Conservation (phyloP, 2,888 invertebrate species). For the Parasteatoda lunata region DNA sequence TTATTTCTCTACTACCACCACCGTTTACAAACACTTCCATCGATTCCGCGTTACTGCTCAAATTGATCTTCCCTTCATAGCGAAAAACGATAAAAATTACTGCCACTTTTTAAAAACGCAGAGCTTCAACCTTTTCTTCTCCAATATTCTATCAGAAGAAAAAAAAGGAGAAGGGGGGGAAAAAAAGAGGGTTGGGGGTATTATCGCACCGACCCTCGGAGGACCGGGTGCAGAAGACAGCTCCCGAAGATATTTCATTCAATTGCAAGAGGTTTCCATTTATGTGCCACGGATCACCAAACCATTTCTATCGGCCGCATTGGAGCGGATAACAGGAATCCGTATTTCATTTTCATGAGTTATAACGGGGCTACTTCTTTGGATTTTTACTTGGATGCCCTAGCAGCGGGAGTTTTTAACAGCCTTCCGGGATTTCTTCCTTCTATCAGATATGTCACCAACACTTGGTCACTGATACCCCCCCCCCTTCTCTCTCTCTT, state of each 20-base stretch:
- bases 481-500: not conserved
- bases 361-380: not conserved
- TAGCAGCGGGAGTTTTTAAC: not conserved
- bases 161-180: not conserved
- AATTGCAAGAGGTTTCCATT: constrained; percentile 51
- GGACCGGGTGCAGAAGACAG: constrained; percentile 43
- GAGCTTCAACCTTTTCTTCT: no score
- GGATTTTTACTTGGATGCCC: not conserved
- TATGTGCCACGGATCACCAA: constrained; percentile 48
- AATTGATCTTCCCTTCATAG: no score
- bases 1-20: no score
- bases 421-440: constrained; percentile 3
- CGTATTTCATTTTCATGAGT: constrained; percentile 55
- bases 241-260: constrained; percentile 55
- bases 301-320: constrained; percentile 24
- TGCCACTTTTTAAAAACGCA: no score
- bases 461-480: constrained; percentile 17
- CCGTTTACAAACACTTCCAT: no score
- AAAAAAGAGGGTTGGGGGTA: not conserved
- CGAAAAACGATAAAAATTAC: no score
- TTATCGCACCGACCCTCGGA: constrained; percentile 3
- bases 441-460: constrained; percentile 49
- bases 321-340: constrained; percentile 38
- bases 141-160: not conserved
- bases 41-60: no score